Evolutionary conservation across 2,888 invertebrate species (phyloP), one percentile per base, ranked within the genome.

Genomic region (Galeopsomyia nigrocyanea): DNA sequence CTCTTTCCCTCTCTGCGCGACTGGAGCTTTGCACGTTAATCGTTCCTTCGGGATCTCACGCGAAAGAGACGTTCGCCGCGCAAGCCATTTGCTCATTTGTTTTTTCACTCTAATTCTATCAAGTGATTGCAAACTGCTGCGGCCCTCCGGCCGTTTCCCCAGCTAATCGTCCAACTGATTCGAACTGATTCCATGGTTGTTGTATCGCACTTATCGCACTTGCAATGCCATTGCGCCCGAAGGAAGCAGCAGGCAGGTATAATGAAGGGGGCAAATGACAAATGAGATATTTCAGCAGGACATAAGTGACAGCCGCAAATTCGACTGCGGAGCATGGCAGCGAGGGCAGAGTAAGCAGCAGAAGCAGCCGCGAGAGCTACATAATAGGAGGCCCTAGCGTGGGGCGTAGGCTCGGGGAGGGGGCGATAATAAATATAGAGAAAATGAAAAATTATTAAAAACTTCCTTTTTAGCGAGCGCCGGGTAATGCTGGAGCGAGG

Each of bases 361-460:
- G n/a, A 9, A 6, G 17, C 53, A 19, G 53, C 17, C n/a, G 50
- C 50, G 21, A 50, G 7, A 58, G 58, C 55, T 5, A 31, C 31
- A 31, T n/a, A n/a, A n/a, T n/a, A n/a, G n/a, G 39, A 5, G 13
- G 39, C 39, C n/a, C n/a, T n/a, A 39, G 13, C 39, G 39, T 39
- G 13, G 39, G 39, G 39, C 39, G 39, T 1, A 1, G 13, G 39
- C 39, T 39, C 7, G 39, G 39, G 13, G 67, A 58, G 50, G 46
- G 83, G 81, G 82, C 83, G 84, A 86, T 86, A 86, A 86, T 86
- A 86, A 86, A 86, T 86, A 86, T 85, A 84, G 85, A 84, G 85
- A 86, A 86, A 86, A 86, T 86, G 86, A 86, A 86, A 86, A 86
- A 86, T 86, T 86, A 86, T 86, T 85, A 86, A 85, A 86, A 86